Evolutionary conservation across 2,797 vertebrate genomes (phyloP), one percentile per base, ranked within the genome.

Genomic region (Ambastaia sidthimunki): DNA sequence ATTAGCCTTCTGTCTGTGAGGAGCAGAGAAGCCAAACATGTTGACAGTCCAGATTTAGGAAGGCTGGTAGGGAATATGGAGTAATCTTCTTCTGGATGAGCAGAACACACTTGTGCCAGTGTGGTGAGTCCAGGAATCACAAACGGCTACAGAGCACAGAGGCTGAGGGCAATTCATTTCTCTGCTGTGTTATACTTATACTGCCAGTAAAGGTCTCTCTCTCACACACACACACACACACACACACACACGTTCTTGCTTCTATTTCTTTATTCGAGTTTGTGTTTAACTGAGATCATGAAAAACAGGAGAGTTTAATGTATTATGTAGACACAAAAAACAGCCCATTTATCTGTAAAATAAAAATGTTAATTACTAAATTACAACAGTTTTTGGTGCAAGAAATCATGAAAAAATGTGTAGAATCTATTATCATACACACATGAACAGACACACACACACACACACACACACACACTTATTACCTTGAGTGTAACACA

Each of bases 401-500:
- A 2, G 13, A 60, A 60, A 59, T 25, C 54, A 11, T 3, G 7
- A 3, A 13, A 59, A 59, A 57, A 37, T 37, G 34, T 5, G 34
- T 37, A 37, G 34, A 37, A 37, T 37, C n/a, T n/a, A 41, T 9
- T 10, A 41, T 7, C 37, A 37, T 4, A 37, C 37, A 37, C 37
- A 37, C 37, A 37, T n/a, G n/a, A 5, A 37, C 37, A 41, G 5
- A 41, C 9, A 41, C 9, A 37, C 37, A 37, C 37, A 37, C 37
- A 37, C 37, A 41, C 37, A 41, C 9, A 41, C 37, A 41, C 16
- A 41, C 19, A 41, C 11, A 18, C 57, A 23, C 44, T 3, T 5
- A 2, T 91, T 91, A 99, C 98, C 96, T 99, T 99, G 88, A 99
- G 93, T 59, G 97, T 98, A 67, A 97, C 98, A 90, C 97, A 98